phyloP scores from a whole-genome alignment of 2,113 vertebrate species.

The Rhinopomastus cyanomelas region DNA sequence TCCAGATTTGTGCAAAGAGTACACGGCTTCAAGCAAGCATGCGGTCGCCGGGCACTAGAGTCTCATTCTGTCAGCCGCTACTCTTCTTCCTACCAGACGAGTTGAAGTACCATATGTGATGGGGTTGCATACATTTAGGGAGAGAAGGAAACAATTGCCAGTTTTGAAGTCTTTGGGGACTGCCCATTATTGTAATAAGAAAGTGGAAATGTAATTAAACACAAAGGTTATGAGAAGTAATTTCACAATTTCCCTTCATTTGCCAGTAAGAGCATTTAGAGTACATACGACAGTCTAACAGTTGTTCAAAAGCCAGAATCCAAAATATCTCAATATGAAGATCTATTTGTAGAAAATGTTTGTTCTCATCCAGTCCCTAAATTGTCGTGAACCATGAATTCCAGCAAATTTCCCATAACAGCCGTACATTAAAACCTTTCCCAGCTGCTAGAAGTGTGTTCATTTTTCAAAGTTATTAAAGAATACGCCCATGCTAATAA shows the following conservation, averaged over 20 bases:
- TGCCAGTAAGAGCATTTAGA: slow-evolving; percentile 31
- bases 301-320: slow-evolving; percentile 17
- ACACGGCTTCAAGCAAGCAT: background rate
- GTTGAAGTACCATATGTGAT: background rate
- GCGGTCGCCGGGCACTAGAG: background rate
- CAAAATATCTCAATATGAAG: slow-evolving; percentile 18
- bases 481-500: slow-evolving; percentile 45
- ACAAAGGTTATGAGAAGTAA: slow-evolving; percentile 36
- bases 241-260: slow-evolving; percentile 37
- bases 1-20: background rate
- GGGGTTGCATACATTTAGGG: background rate
- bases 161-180: background rate
- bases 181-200: slow-evolving; percentile 4
- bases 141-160: slow-evolving; percentile 4
- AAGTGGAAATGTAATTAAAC: slow-evolving; percentile 39
- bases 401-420: slow-evolving; percentile 39
- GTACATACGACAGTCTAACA: background rate
- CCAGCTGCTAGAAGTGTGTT: slow-evolving; percentile 34
- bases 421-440: slow-evolving; percentile 33
- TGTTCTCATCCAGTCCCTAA: slow-evolving; percentile 27
- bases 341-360: slow-evolving; percentile 34
- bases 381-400: slow-evolving; percentile 53
- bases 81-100: background rate
- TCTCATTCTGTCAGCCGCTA: background rate
- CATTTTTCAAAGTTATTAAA: slow-evolving; percentile 64